A percentile compares a stretch with the other conserved stretches of the same genome.
Conservation (phyloP, 2,113 vertebrate species). For the Rostratula benghalensis region DNA sequence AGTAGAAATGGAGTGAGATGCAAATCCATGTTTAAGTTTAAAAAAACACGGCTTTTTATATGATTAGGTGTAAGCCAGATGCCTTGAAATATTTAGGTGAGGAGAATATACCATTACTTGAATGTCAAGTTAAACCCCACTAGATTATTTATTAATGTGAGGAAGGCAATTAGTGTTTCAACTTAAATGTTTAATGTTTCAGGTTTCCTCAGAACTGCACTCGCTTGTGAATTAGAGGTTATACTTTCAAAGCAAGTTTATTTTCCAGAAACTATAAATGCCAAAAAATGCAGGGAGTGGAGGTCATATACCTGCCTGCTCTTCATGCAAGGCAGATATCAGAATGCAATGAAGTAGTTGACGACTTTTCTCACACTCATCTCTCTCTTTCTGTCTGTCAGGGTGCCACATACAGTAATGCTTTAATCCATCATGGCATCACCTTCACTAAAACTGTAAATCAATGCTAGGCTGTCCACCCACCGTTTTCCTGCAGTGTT, state of each 20-base stretch:
- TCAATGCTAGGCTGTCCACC: background rate
- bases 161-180: background rate
- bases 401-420: background rate
- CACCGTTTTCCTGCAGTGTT: slow-evolving; percentile 11
- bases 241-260: background rate
- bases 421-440: slow-evolving; percentile 28
- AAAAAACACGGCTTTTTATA: background rate
- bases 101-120: background rate
- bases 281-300: background rate
- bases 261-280: background rate
- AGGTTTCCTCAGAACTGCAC: background rate
- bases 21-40: background rate
- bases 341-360: background rate
- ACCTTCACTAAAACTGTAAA: slow-evolving; percentile 19
- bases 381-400: background rate
- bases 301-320: background rate
- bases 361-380: background rate
- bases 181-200: background rate
- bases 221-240: background rate
- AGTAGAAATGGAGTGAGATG: background rate
- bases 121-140: background rate
- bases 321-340: background rate
- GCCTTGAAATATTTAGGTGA: slow-evolving; percentile 1
- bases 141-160: background rate
- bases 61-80: background rate